Evolutionary conservation across 2,888 invertebrate species (phyloP).

Genomic region (Cataglyphis rosenhaueri): DNA sequence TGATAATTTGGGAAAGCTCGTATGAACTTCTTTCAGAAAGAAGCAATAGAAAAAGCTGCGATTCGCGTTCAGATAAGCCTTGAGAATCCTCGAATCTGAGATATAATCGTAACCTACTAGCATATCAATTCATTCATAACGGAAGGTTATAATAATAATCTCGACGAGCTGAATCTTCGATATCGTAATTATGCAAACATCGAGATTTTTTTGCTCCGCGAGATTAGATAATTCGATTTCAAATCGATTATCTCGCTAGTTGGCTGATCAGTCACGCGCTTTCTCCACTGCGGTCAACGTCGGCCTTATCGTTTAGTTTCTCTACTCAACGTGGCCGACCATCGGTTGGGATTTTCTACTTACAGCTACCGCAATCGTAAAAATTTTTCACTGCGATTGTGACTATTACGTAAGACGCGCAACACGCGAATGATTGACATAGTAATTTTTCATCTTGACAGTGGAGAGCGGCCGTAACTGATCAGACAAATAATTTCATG

Average conservation of each 20-base stretch:
- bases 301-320: not conserved
- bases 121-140: not conserved
- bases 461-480: not conserved
- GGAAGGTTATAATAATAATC: not conserved
- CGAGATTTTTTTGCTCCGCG: not conserved
- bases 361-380: not conserved
- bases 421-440: not conserved
- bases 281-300: not conserved
- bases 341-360: constrained; percentile 13
- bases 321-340: not conserved
- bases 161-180: constrained; percentile 19
- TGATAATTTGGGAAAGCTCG: not conserved
- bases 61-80: not conserved
- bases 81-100: constrained; percentile 2
- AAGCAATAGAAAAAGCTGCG: constrained; percentile 1
- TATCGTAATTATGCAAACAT: not conserved
- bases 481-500: not conserved
- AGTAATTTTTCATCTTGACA: not conserved
- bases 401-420: not conserved
- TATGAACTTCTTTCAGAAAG: not conserved
- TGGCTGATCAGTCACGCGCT: constrained; percentile 7
- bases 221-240: not conserved
- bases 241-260: not conserved
- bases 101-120: not conserved
- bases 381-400: not conserved